phyloP scores from a whole-genome alignment of 2,888 invertebrate genomes.

The Ichneumoninae sp. region DNA sequence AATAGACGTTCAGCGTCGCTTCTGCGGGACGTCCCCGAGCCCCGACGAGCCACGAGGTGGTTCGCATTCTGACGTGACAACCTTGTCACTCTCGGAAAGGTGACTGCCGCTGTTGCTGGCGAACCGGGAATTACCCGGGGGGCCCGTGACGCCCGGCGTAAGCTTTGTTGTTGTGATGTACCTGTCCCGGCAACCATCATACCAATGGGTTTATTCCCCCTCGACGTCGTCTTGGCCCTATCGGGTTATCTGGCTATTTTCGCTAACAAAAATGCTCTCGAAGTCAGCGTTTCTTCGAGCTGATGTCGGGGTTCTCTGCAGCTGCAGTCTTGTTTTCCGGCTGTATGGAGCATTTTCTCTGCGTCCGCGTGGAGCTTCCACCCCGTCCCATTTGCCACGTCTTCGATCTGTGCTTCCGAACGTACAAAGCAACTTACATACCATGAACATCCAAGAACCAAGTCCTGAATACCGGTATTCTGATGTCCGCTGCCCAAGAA shows the following conservation, averaged over 20 bases:
- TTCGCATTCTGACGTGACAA: constrained; percentile 49
- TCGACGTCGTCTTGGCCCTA: constrained; percentile 44
- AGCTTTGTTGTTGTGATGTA: constrained; percentile 61
- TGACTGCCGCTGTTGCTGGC: constrained; percentile 16
- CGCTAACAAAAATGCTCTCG: constrained; percentile 9
- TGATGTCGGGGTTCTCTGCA: neutral
- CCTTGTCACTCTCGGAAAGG: constrained; percentile 51
- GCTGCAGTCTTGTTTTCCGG: neutral
- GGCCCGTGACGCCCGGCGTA: constrained; percentile 13
- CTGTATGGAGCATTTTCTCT: neutral
- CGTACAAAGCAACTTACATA: neutral
- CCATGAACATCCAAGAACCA: neutral
- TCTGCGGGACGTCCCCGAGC: constrained; percentile 22
- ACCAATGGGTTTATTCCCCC: constrained; percentile 58
- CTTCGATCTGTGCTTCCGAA: too few species aligned
- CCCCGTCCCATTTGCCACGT: too few species aligned
- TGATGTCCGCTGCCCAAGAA: neutral
- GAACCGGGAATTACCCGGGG: constrained; percentile 57
- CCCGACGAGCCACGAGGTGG: constrained; percentile 13
- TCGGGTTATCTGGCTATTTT: constrained; percentile 46
- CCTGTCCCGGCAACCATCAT: constrained; percentile 48
- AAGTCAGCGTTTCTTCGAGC: constrained; percentile 31
- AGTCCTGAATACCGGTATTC: neutral
- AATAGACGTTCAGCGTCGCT: constrained; percentile 54
- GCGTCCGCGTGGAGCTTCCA: neutral